Evolutionary conservation across 2,888 invertebrate species (phyloP).

Genomic region (Notodonta ziczac): DNA sequence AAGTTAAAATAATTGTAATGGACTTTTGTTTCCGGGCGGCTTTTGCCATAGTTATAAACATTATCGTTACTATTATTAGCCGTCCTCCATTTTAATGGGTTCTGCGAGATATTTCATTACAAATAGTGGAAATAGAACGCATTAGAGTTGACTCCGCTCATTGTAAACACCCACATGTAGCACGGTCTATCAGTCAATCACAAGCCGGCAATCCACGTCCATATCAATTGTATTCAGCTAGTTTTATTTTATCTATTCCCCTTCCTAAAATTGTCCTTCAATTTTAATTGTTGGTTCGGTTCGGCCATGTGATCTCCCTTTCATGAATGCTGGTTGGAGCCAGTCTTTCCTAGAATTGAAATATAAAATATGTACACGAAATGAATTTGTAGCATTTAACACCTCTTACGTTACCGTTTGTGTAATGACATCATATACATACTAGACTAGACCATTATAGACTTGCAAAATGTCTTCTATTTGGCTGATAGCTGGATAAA

Average conservation of each 20-base stretch:
- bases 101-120: neutral
- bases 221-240: constrained; percentile 39
- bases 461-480: neutral
- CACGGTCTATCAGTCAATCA: constrained; percentile 60
- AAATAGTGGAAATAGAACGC: constrained; percentile 44
- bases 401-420: neutral
- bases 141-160: constrained; percentile 44
- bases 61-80: constrained; percentile 1
- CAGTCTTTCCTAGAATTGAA: constrained; percentile 3
- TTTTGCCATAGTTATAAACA: neutral
- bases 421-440: neutral
- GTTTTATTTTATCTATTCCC: constrained; percentile 19
- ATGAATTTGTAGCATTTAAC: too few species aligned
- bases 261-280: constrained; percentile 34
- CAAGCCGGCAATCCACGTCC: constrained; percentile 47
- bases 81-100: neutral
- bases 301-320: constrained; percentile 12
- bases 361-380: neutral
- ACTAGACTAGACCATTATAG: neutral
- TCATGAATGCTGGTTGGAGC: constrained; percentile 21
- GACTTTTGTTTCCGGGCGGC: too few species aligned
- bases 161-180: constrained; percentile 55
- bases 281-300: constrained; percentile 24
- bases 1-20: too few species aligned
- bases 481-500: constrained; percentile 30